phyloP scores from a whole-genome alignment of 2,888 invertebrate species.

The Drosophila nr. perissopoda region DNA sequence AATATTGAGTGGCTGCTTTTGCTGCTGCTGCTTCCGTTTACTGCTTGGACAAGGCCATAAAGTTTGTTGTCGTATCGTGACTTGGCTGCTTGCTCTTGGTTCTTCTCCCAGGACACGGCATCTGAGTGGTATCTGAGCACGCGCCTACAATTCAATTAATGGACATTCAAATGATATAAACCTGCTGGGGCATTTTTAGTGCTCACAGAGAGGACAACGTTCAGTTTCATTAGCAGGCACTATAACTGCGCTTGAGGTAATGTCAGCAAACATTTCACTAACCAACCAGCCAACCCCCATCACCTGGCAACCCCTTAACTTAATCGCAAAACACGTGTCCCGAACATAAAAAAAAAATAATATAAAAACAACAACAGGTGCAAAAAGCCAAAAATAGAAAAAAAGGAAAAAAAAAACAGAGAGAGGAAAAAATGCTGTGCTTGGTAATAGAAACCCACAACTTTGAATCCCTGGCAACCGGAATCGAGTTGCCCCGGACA shows the following conservation, averaged over 20 bases:
- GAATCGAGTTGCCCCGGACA: conserved; percentile 50
- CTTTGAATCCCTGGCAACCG: conserved; percentile 50
- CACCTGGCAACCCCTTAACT: neutral
- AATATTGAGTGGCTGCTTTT: conserved; percentile 31
- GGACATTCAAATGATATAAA: conserved; percentile 80
- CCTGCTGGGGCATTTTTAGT: conserved; percentile 74
- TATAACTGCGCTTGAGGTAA: conserved; percentile 55
- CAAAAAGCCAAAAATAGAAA: conserved; percentile 36
- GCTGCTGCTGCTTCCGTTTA: conserved; percentile 33
- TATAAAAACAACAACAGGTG: conserved; percentile 68
- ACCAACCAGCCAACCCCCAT: neutral
- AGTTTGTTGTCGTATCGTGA: conserved; percentile 38
- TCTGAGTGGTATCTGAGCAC: conserved; percentile 39
- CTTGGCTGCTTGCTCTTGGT: conserved; percentile 13
- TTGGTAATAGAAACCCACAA: conserved; percentile 45
- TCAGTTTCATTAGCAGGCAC: conserved; percentile 68
- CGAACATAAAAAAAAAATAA: conserved; percentile 15
- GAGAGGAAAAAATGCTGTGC: conserved; percentile 2
- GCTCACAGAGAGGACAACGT: conserved; percentile 36
- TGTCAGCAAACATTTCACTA: conserved; percentile 30
- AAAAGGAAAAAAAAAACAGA: neutral
- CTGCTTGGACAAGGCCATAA: conserved; percentile 50
- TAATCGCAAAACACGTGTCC: conserved; percentile 40
- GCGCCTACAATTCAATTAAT: conserved; percentile 78
- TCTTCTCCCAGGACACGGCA: conserved; percentile 3